These are phyloP conservation scores for Leistus spinibarbis DNA, from an alignment of 2,888 invertebrate species.

Conservation along the genomic window DNA sequence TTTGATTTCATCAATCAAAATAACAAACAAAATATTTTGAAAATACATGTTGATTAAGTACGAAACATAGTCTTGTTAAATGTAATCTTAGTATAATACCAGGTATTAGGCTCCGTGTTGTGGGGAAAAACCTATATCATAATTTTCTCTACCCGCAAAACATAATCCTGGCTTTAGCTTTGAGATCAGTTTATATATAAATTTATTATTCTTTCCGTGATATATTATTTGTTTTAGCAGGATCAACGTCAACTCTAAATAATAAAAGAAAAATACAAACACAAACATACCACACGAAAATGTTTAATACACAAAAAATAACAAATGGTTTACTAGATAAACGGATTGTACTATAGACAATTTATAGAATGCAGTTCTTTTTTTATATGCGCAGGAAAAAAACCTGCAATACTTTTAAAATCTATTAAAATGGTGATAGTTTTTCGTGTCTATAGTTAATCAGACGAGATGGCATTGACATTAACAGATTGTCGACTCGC, in stretches of 20 bases:
- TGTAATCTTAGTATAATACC: not conserved
- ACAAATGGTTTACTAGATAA: not conserved
- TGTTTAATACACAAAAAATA: not conserved
- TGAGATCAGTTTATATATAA: not conserved
- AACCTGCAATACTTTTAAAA: not conserved
- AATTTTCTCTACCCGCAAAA: not conserved
- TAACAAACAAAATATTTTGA: too few relatives aligned
- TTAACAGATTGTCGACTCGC: too few relatives aligned
- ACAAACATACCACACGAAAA: not conserved
- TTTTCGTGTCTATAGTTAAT: not conserved
- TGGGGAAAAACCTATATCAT: not conserved
- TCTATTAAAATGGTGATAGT: not conserved
- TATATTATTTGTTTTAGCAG: conserved; percentile 1
- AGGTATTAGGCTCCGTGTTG: not conserved
- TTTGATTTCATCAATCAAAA: too few relatives aligned
- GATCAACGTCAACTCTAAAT: not conserved
- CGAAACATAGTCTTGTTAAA: not conserved
- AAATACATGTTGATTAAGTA: too few relatives aligned
- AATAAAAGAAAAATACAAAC: not conserved
- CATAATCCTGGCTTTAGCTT: not conserved
- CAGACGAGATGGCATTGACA: too few relatives aligned
- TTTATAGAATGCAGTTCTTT: not conserved
- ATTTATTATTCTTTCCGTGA: not conserved
- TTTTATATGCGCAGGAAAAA: not conserved
- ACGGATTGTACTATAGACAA: not conserved